These are phyloP conservation scores for Craterocephalus amniculus DNA, from an alignment of 2,797 vertebrate genomes.

Conservation along the genomic window DNA sequence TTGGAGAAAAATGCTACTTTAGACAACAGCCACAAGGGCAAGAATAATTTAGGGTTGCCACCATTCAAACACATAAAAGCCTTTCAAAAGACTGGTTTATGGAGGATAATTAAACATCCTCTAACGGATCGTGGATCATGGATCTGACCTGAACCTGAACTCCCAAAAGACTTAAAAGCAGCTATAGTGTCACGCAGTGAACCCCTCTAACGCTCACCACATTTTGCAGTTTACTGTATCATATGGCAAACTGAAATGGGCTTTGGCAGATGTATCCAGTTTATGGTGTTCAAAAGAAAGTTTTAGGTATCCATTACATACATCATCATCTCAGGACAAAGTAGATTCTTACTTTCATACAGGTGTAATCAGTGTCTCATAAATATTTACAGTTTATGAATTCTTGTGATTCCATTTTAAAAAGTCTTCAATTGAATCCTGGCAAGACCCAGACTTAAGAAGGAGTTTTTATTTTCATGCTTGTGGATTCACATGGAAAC, in stretches of 20 bases:
- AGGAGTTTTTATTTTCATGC: too few species aligned
- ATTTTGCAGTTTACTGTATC: background rate
- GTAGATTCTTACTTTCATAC: too few species aligned
- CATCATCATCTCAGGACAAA: too few species aligned
- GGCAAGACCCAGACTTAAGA: too few species aligned
- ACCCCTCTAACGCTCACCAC: background rate
- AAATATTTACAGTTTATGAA: too few species aligned
- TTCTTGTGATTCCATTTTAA: too few species aligned
- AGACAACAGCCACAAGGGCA: background rate
- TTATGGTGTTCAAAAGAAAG: too few species aligned
- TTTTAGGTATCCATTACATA: too few species aligned
- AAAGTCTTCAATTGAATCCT: too few species aligned
- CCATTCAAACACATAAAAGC: background rate
- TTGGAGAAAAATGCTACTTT: background rate
- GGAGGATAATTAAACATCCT: background rate
- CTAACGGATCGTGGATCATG: background rate
- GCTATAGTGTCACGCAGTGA: background rate
- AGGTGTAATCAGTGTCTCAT: too few species aligned
- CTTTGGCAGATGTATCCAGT: background rate
- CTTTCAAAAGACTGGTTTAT: background rate
- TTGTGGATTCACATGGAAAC: too few species aligned
- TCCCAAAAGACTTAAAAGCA: background rate
- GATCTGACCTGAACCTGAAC: background rate
- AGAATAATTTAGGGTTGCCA: background rate
- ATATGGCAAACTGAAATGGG: background rate